Evolutionary conservation across 1,140 invertebrate genomes (phyloP), one percentile per base, ranked within the genome.

Genomic region (Gyrodactylus salaris): DNA sequence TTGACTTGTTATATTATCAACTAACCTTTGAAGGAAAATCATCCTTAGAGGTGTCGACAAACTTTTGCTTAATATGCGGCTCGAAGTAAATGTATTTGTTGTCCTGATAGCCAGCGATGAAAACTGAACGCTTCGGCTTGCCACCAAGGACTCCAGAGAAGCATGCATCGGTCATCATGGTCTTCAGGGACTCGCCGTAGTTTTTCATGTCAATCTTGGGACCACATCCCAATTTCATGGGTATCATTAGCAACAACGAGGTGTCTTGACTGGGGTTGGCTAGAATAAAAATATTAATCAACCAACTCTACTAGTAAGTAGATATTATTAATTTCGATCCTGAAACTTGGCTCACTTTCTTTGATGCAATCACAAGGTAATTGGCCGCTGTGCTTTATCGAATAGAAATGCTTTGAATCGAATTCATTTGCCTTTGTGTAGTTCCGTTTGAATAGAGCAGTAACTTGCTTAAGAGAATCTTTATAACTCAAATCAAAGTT

Each of bases 11-110:
- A n/a, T n/a, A n/a, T n/a, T n/a, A 54, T 54, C 7, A 25, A 71
- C 70, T 71, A 24, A 71, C 70, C 21, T 71, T 25, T 71, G 24
- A 25, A 1, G 70, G 26, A 25, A 71, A 71, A 7, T 71, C 1
- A 71, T 71, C 70, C 1, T 26, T 20, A 25, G 20, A 24, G n/a
- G 25, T 25, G 26, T 71, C 70, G 7, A 71, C n/a, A 71, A 20
- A 24, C 20, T 22, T 25, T 25, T 71, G 70, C 26, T 24, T 24
- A 25, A 71, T 25, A n/a, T 71, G 70, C 1, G 70, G 70, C 20
- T 71, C 70, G 1, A 71, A 71, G n/a, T 71, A 71, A 71, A 71
- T 71, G n/a, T 24, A 21, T 7, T 71, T 71, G 20, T 71, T 71
- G 2, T 71, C 70, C 25, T 71, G 70, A 25, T 2, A 71, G 1